Evolutionary conservation across 1,140 invertebrate species (phyloP).

Genomic region (Aphaenogaster floridana): DNA sequence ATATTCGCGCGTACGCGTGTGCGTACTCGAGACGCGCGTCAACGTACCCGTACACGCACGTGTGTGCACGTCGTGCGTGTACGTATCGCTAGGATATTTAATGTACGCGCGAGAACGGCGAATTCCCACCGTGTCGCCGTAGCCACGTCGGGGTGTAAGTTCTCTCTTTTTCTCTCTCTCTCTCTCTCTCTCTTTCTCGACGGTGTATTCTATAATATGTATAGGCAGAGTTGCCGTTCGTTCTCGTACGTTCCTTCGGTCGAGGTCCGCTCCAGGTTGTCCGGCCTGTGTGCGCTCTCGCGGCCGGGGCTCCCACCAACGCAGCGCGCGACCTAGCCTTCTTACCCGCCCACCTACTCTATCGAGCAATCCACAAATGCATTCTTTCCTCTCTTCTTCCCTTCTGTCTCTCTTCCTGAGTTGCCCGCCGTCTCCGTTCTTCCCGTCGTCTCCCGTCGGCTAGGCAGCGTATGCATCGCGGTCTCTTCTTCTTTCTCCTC

Average conservation of each 20-base stretch:
- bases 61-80: neutral
- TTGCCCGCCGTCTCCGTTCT: constrained; percentile 32
- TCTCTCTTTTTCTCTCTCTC: neutral
- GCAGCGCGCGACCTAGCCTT: constrained; percentile 69
- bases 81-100: constrained; percentile 38
- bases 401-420: constrained; percentile 59
- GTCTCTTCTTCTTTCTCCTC: constrained; percentile 50
- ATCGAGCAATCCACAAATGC: constrained; percentile 79
- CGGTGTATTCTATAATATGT: constrained; percentile 73
- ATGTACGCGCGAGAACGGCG: constrained; percentile 62
- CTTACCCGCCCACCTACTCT: constrained; percentile 78
- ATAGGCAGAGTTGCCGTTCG: constrained; percentile 76
- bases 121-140: constrained; percentile 76
- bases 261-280: constrained; percentile 69
- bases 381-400: constrained; percentile 76
- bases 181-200: constrained; percentile 27
- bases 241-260: constrained; percentile 52
- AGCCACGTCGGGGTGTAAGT: constrained; percentile 59
- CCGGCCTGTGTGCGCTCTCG: constrained; percentile 62
- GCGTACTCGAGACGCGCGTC: constrained; percentile 11
- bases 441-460: constrained; percentile 48
- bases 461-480: constrained; percentile 28
- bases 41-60: neutral
- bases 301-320: constrained; percentile 74
- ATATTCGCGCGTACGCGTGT: constrained; percentile 33